Percentiles rank a stretch among this genome's conserved stretches.
Conservation (phyloP, 1,140 invertebrate species). For the Charaxes varanes region DNA sequence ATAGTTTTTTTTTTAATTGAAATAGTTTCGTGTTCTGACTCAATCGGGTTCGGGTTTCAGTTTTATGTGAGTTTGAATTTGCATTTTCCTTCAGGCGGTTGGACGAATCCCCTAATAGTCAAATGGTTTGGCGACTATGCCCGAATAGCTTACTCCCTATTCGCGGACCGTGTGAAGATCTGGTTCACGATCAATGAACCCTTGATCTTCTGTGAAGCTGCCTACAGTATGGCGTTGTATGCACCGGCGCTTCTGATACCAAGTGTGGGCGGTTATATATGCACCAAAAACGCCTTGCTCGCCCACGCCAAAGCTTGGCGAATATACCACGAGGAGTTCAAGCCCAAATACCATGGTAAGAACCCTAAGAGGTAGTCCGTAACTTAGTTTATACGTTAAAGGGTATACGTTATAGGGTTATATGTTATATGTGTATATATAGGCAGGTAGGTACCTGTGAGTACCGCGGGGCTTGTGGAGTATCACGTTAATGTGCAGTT, state of each 20-base stretch:
- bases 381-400: too few relatives aligned
- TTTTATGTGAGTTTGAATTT: too few relatives aligned
- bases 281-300: constrained; percentile 27
- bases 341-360: constrained; percentile 35
- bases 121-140: constrained; percentile 67
- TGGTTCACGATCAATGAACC: constrained; percentile 53
- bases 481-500: too few relatives aligned
- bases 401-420: too few relatives aligned
- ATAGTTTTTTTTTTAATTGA: constrained; percentile 3
- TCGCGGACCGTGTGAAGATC: constrained; percentile 64
- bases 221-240: constrained; percentile 51
- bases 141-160: constrained; percentile 41
- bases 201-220: constrained; percentile 39
- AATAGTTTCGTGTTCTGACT: too few relatives aligned
- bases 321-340: constrained; percentile 29
- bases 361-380: too few relatives aligned
- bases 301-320: constrained; percentile 35
- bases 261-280: constrained; percentile 29
- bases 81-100: constrained; percentile 76
- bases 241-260: constrained; percentile 62
- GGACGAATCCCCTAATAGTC: constrained; percentile 68
- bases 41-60: too few relatives aligned
- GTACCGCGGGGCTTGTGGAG: too few relatives aligned
- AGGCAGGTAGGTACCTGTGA: too few relatives aligned
- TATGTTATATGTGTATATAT: too few relatives aligned